Conservation (phyloP, 2,797 vertebrate species). For the Dicrostonyx torquatus region DNA sequence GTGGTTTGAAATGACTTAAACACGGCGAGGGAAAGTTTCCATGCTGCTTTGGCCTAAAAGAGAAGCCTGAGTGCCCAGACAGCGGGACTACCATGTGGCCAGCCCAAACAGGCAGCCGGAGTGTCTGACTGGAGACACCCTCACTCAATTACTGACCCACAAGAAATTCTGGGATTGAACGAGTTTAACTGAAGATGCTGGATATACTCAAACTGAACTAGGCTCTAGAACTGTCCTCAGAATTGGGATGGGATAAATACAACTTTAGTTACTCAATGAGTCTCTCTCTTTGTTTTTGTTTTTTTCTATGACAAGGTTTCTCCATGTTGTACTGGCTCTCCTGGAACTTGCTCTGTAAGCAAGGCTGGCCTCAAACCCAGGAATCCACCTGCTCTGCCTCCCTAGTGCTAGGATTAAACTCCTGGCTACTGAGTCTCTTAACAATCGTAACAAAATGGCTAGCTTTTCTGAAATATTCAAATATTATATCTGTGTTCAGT, state of each 20-base stretch:
- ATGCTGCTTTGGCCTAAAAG: slow-evolving; percentile 94
- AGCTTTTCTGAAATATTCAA: slow-evolving; percentile 53
- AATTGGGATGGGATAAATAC: slow-evolving; percentile 83
- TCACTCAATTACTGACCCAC: slow-evolving; percentile 90
- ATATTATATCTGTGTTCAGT: slow-evolving; percentile 39
- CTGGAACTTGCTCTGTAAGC: background rate
- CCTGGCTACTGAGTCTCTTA: slow-evolving; percentile 6
- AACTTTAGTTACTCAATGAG: background rate
- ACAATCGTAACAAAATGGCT: slow-evolving; percentile 34
- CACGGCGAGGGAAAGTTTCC: slow-evolving; percentile 97
- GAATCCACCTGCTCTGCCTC: background rate
- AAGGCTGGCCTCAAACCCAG: background rate
- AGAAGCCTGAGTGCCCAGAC: slow-evolving; percentile 91
- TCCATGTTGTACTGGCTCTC: background rate
- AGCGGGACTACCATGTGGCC: slow-evolving; percentile 95
- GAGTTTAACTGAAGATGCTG: slow-evolving; percentile 96
- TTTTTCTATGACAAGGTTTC: background rate
- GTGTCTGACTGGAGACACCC: slow-evolving; percentile 91
- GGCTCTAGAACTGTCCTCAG: slow-evolving; percentile 96
- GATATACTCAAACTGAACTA: slow-evolving; percentile 95
- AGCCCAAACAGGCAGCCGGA: slow-evolving; percentile 95
- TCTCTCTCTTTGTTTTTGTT: background rate
- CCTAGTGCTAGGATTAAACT: background rate
- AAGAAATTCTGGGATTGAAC: slow-evolving; percentile 92
- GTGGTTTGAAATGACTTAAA: slow-evolving; percentile 95